Evolutionary conservation across 1,140 invertebrate species (phyloP), one percentile per base, ranked within the genome.

Genomic region (Anadara kagoshimensis): DNA sequence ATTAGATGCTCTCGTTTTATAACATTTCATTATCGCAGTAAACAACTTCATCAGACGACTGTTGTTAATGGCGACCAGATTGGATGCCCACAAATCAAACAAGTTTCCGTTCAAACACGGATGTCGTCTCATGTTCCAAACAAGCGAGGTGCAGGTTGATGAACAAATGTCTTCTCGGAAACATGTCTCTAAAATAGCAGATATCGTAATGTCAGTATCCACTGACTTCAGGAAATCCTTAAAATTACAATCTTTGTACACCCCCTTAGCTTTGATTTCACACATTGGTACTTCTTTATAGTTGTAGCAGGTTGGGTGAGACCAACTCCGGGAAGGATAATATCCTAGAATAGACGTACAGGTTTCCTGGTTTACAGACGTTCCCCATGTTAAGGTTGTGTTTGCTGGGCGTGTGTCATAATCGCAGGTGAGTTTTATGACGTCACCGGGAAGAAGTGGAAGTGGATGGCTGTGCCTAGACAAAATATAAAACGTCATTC

Each of bases 311-410:
- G 57, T 59, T 8, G 53, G 67, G 8, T 69, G 53, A 14, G 43
- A 29, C 73, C 73, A 75, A 18, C 68, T 75, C 43, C 70, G 59
- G 43, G 53, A 70, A 8, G 73, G 73, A 22, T 75, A 75, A 45
- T 70, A 75, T 14, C 69, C n/a, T 0, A 75, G 41, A 8, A 61
- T 24, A 14, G 51, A 62, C 54, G 59, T 69, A 62, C 73, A 75
- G 41, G 70, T 51, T 66, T 75, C 73, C 45, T 63, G 51, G 10
- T 58, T 45, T 20, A 26, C 36, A 22, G 41, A 54, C 22, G 47
- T 47, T n/a, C 53, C 62, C 67, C 73, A 69, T 1, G 26, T 36
- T 1, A 70, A 12, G 5, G 61, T 41, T 11, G n/a, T 8, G 26
- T 63, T 64, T 26, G 53, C 63, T 5, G 3, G 10, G n/a, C 49